Evolutionary conservation across 2,888 invertebrate genomes (phyloP).

Genomic region (Kuschelorhynchus macadamiae): DNA sequence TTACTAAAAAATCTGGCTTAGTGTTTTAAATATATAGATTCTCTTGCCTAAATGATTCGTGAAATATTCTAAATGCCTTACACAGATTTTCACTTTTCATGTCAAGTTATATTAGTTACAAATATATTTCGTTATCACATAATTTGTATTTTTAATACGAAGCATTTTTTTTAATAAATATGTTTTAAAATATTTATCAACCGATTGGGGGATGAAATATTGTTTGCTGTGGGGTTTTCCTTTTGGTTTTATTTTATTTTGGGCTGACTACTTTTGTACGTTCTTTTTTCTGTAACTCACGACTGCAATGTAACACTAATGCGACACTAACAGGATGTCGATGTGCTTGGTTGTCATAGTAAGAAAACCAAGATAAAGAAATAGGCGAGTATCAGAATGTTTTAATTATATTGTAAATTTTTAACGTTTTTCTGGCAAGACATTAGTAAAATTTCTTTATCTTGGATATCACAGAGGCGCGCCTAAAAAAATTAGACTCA

Average conservation of each 20-base stretch:
- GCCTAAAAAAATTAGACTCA: constrained; percentile 21
- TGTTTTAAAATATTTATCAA: background rate
- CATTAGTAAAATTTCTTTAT: constrained; percentile 13
- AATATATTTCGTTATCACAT: too few species aligned
- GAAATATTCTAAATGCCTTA: too few species aligned
- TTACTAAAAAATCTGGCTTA: too few species aligned
- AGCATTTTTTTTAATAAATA: too few species aligned
- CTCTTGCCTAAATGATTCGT: too few species aligned
- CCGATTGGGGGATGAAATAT: constrained; percentile 60
- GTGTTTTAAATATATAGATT: too few species aligned
- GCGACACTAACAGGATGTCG: constrained; percentile 69
- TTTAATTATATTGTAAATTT: background rate
- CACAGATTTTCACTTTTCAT: too few species aligned
- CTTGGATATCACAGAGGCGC: constrained; percentile 30
- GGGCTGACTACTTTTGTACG: constrained; percentile 69
- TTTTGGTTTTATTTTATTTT: constrained; percentile 67
- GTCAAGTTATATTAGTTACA: too few species aligned
- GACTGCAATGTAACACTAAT: constrained; percentile 70
- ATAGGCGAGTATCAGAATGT: background rate
- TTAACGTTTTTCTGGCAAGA: background rate
- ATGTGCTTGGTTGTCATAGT: constrained; percentile 67
- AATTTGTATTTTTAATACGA: too few species aligned
- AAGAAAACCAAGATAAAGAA: constrained; percentile 10
- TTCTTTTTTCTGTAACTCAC: constrained; percentile 67
- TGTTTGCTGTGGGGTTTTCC: constrained; percentile 70